Evolutionary conservation across 2,888 invertebrate species (phyloP), one percentile per base, ranked within the genome.

Genomic region (Philereme transversata): DNA sequence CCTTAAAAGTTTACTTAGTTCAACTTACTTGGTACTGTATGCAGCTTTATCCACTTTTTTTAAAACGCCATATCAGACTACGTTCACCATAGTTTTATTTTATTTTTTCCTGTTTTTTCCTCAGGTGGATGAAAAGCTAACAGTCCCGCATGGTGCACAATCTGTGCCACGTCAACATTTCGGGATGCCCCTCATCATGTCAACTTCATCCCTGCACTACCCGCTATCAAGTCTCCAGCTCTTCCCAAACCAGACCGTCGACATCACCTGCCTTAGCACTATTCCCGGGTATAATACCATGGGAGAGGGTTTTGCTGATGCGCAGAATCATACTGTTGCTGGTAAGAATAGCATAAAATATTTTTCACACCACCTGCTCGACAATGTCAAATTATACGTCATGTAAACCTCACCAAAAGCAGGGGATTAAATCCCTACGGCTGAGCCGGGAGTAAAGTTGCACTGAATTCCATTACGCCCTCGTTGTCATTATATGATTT

Each of bases 241-340:
- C 63, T 94, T 94, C 51, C 94, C 94, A 52, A 95, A 96, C 80
- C 95, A 96, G 58, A 93, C 94, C 46, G 92, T 96, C 69, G 94
- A 95, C 73, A 94, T 97, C 75, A 96, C 95, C 67, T 97, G 97
- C 78, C 88, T 96, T 69, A 94, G 96, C 71, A 96, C 97, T 57
- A 97, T 97, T 77, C 97, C 97, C 0, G 95, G 95, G 73, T 95
- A 95, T 72, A 94, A 95, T 3, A 95, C 93, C 56, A 87, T 94
- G 51, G 94, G 93, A 40, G 95, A 95, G 69, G 93, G 95, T 48
- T 97, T 95, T 73, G 96, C 96, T 50, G 96, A 97, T 82, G 92
- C 95, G 49, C 95, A 95, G 82, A 95, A 94, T 63, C 94, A 94
- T 75, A 95, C 95, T 33, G 94, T 96, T 52, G 93, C 94, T 77